Percentiles rank a stretch among this genome's conserved stretches.
Conservation (phyloP, 2,113 vertebrate genomes). For the Odocoileus virginianus region DNA sequence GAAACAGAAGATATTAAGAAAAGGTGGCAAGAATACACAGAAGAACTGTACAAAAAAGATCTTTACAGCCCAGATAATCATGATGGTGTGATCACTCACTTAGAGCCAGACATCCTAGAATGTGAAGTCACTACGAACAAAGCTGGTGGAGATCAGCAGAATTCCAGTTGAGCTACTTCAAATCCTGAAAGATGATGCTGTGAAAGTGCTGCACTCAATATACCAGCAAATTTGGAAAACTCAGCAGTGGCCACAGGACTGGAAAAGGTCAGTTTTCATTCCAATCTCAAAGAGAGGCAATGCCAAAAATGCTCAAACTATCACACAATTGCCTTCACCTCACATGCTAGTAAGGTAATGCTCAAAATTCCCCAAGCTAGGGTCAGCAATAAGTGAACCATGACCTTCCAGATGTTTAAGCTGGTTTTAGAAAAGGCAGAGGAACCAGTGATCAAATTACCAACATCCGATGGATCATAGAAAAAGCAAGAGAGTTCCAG, state of each 20-base stretch:
- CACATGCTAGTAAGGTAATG: not conserved
- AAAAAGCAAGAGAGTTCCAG: too few relatives aligned
- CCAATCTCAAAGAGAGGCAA: not conserved
- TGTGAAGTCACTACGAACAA: not conserved
- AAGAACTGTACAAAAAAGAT: too few relatives aligned
- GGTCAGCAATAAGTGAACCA: accelerated
- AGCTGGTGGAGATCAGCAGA: too few relatives aligned
- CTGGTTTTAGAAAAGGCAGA: not conserved
- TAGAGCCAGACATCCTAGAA: not conserved
- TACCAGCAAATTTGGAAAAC: not conserved
- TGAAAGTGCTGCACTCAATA: not conserved
- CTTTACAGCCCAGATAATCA: not conserved
- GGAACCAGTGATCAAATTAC: not conserved
- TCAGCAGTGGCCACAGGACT: not conserved
- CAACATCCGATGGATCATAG: accelerated
- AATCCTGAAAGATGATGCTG: not conserved
- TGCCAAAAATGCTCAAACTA: not conserved
- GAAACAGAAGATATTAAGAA: too few relatives aligned
- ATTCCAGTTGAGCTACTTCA: not conserved
- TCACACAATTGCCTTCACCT: not conserved
- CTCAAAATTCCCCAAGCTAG: not conserved
- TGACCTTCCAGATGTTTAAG: not conserved
- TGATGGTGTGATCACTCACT: not conserved
- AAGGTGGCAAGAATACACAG: too few relatives aligned
- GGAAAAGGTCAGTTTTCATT: not conserved